Evolutionary conservation across 1,140 invertebrate species (phyloP), one percentile per base, ranked within the genome.

Genomic region (Panulirus ornatus): DNA sequence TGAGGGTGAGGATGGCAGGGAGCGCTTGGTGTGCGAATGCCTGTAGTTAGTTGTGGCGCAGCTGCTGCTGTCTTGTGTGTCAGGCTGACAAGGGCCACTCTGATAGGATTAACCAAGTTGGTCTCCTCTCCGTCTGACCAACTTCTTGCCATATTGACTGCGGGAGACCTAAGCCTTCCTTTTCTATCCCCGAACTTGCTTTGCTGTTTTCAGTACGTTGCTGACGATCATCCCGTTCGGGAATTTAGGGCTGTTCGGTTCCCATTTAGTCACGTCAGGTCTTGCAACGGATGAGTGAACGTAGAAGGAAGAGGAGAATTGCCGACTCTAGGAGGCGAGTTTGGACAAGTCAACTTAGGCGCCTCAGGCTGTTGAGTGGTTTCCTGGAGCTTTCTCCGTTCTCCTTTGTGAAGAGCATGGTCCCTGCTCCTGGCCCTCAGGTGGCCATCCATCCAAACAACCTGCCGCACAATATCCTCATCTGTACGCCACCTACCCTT

Each of bases 401-500:
- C 70, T 27, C 40, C 83, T 85, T 85, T 85, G 83, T 85, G 5
- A 54, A 36, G 44, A 76, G 34, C 27, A 42, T 42, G 81, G 54
- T 66, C 54, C 40, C 54, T 66, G 54, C 38, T 51, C 81, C 81
- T 83, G 38, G 81, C 54, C 58, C 81, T 66, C 38, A 58, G 81
- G 81, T 83, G 38, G 51, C 81, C 81, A 83, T 36, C 70, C 83
- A 85, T 14, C 83, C 70, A 38, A 44, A 30, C 83, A 63, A 22
- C 9, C 83, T 42, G 81, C 34, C 54, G 34, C 81, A 83, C 81
- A 83, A 83, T 83, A 66, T 83, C 81, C 81, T 83, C 81, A 83
- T 66, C 81, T 54, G 58, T n/a, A 66, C 81, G 54, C 81, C 81
- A 63, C 71, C 71, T 5, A 66, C 5, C n/a, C n/a, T 30, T 5